Conservation (phyloP, 2,888 invertebrate species). For the Siphlonurus alternatus region DNA sequence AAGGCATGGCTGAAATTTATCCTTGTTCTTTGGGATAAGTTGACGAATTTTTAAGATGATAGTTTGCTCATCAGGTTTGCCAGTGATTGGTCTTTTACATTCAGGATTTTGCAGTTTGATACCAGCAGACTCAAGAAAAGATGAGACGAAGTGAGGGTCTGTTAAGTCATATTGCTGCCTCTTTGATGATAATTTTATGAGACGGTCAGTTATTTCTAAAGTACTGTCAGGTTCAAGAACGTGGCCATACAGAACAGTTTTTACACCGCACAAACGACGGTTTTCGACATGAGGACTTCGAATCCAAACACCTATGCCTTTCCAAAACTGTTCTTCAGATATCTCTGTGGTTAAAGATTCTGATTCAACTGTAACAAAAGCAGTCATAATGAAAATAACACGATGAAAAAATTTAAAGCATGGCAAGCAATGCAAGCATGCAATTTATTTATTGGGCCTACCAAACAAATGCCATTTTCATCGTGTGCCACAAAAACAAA, state of each 20-base stretch:
- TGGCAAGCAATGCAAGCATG: too few species aligned
- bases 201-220: neutral
- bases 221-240: constrained; percentile 14
- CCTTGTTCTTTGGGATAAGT: constrained; percentile 12
- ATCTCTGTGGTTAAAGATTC: neutral
- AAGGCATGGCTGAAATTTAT: constrained; percentile 8
- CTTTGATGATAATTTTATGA: neutral
- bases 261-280: constrained; percentile 44
- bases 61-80: neutral
- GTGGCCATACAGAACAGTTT: constrained; percentile 8
- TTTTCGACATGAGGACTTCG: constrained; percentile 54
- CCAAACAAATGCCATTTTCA: too few species aligned
- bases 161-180: neutral
- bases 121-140: neutral
- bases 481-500: too few species aligned
- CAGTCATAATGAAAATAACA: neutral
- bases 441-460: too few species aligned
- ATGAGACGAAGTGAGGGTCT: neutral
- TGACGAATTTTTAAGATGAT: constrained; percentile 5
- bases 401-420: too few species aligned
- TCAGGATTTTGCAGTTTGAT: neutral
- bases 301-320: constrained; percentile 41
- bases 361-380: neutral
- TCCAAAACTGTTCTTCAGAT: constrained; percentile 37
- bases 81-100: neutral